phyloP scores from a whole-genome alignment of 2,888 invertebrate species.

The Steinernema hermaphroditum region DNA sequence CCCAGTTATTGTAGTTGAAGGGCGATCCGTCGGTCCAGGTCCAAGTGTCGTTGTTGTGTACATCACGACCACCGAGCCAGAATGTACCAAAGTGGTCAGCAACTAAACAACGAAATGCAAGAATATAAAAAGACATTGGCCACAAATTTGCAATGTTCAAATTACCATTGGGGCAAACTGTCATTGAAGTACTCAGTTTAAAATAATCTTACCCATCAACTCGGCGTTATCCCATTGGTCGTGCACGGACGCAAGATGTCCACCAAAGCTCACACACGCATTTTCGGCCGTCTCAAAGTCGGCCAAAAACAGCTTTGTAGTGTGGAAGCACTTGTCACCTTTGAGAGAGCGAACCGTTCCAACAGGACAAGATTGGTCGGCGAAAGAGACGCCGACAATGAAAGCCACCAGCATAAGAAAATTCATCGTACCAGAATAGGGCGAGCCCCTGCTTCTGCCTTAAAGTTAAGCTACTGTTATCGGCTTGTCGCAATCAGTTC shows the following conservation, averaged over 20 bases:
- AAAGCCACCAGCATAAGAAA: too few relatives aligned
- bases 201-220: background rate
- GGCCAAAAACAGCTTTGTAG: background rate
- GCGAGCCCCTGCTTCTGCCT: too few relatives aligned
- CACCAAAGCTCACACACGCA: too few relatives aligned
- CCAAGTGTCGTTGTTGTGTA: background rate
- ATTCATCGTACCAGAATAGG: too few relatives aligned
- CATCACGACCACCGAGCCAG: conserved; percentile 1
- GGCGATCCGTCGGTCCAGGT: background rate
- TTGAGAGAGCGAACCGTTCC: background rate
- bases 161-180: too few relatives aligned
- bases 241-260: background rate
- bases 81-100: background rate
- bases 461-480: too few relatives aligned
- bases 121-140: background rate
- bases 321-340: background rate
- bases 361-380: background rate
- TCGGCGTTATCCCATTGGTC: background rate
- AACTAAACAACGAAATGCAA: background rate
- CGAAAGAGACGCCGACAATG: too few relatives aligned
- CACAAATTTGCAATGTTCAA: background rate
- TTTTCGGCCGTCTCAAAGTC: background rate
- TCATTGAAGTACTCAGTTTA: too few relatives aligned
- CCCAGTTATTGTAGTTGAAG: conserved; percentile 22
- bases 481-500: too few relatives aligned